Evolutionary conservation across 2,888 invertebrate species (phyloP).

Genomic region (Dascillus cervinus): DNA sequence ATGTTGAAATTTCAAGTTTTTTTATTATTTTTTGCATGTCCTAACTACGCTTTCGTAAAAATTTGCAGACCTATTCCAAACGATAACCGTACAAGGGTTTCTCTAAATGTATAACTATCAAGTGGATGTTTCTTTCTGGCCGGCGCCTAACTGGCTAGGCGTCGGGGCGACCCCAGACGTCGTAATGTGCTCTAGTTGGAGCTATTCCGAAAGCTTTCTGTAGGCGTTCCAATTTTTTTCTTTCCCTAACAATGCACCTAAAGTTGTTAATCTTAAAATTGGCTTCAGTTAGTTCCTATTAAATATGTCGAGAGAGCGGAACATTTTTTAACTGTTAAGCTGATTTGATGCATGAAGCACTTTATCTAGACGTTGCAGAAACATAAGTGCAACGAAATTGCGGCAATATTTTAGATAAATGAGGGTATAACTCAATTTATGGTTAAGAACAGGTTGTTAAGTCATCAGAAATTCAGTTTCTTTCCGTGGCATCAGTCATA

Average conservation of each 20-base stretch:
- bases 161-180: conserved; percentile 20
- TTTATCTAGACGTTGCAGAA: too few species aligned
- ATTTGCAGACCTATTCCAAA: conserved; percentile 15
- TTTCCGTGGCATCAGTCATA: conserved; percentile 12
- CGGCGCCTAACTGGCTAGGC: conserved; percentile 22
- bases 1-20: too few species aligned
- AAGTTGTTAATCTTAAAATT: too few species aligned
- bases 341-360: too few species aligned
- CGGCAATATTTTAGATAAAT: conserved; percentile 6
- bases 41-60: too few species aligned
- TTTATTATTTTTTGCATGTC: too few species aligned
- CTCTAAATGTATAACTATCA: conserved; percentile 21
- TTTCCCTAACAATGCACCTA: too few species aligned
- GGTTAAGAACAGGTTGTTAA: conserved; percentile 7
- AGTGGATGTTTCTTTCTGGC: conserved; percentile 18
- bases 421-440: conserved; percentile 9
- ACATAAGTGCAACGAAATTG: too few species aligned
- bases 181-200: conserved; percentile 19
- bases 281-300: too few species aligned
- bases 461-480: conserved; percentile 8
- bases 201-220: conserved; percentile 11
- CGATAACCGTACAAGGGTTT: conserved; percentile 18
- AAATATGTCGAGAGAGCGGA: too few species aligned
- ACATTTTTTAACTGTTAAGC: too few species aligned
- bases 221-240: conserved; percentile 10